Percentiles rank a stretch among this genome's conserved stretches.
These are phyloP conservation scores for Lepidonotus clava DNA, from an alignment of 2,888 invertebrate genomes.

Conservation along the genomic window DNA sequence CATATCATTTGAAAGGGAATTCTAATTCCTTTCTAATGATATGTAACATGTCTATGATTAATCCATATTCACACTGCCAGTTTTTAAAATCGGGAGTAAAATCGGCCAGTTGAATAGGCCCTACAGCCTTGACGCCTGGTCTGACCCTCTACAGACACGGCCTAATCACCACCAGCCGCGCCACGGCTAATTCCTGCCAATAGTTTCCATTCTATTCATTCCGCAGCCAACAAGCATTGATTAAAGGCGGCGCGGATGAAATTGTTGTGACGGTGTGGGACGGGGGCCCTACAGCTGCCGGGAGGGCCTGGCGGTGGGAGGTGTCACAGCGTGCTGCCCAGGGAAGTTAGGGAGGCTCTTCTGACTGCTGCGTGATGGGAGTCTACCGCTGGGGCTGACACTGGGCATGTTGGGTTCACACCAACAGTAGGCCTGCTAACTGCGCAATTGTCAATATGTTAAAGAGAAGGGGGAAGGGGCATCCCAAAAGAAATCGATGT, in stretches of 20 bases:
- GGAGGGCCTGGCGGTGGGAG: neutral
- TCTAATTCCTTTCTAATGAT: too few relatives aligned
- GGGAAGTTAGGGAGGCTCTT: too few relatives aligned
- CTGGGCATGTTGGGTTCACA: neutral
- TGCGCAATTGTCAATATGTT: neutral
- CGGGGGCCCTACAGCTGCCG: neutral
- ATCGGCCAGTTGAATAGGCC: too few relatives aligned
- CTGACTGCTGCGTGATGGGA: neutral
- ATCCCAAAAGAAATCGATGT: too few relatives aligned
- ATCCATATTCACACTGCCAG: too few relatives aligned
- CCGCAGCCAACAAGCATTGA: slow-evolving; percentile 47
- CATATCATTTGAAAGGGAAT: too few relatives aligned
- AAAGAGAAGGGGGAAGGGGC: neutral
- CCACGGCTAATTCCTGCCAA: slow-evolving; percentile 42
- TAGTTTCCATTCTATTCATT: slow-evolving; percentile 52
- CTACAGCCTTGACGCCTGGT: neutral
- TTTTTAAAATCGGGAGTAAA: too few relatives aligned
- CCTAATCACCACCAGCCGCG: slow-evolving; percentile 11
- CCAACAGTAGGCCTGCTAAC: neutral
- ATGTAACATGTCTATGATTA: too few relatives aligned
- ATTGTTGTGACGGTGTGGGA: slow-evolving; percentile 29
- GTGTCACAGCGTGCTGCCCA: too few relatives aligned
- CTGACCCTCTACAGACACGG: slow-evolving; percentile 19
- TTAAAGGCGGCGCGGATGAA: slow-evolving; percentile 1
- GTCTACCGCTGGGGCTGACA: neutral